Evolutionary conservation across 2,888 invertebrate species (phyloP), one percentile per base, ranked within the genome.

Genomic region (Eurytoma californica): DNA sequence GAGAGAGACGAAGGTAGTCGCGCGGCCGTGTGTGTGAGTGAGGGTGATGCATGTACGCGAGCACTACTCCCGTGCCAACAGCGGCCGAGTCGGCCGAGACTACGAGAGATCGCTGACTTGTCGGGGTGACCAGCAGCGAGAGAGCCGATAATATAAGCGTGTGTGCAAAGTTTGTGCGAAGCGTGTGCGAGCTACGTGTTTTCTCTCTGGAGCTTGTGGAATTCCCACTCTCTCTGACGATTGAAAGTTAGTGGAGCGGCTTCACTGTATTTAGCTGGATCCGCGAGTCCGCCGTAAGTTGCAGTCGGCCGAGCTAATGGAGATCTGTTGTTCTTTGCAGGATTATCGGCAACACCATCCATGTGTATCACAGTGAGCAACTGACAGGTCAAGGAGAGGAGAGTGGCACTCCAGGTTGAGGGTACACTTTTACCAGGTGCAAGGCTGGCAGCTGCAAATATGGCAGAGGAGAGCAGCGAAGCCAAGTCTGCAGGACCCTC

Each of bases 381-480:
- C 68, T 80, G 58, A 77, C 72, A 61, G 72, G 51, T 58, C 49
- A 66, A 74, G 74, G n/a, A 49, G 58, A 20, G 39, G 67, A 55
- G 61, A 78, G 68, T 72, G 18, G 18, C 55, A 67, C 47, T 61
- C 16, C 24, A 53, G 16, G 18, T 28, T 28, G 18, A 24, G 76
- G 20, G 57, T 61, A 72, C 60, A 47, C 53, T 13, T 18, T 55
- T 39, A 18, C 12, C 66, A 47, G 30, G 14, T 39, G 13, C 63
- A 55, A 58, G 20, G 20, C 63, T 77, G 58, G 16, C 30, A 79
- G 74, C 70, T 60, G 70, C 24, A 65, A 12, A 47, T 18, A 90
- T 90, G 90, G 88, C 89, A 61, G 90, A 90, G 76, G 88, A 89
- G 78, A 87, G 84, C 80, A 84, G 73, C 63, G 89, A 89, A 67